Base-by-base conservation (phyloP, 2,888 invertebrate genomes). In the Trileptium ribeirensis region DNA sequence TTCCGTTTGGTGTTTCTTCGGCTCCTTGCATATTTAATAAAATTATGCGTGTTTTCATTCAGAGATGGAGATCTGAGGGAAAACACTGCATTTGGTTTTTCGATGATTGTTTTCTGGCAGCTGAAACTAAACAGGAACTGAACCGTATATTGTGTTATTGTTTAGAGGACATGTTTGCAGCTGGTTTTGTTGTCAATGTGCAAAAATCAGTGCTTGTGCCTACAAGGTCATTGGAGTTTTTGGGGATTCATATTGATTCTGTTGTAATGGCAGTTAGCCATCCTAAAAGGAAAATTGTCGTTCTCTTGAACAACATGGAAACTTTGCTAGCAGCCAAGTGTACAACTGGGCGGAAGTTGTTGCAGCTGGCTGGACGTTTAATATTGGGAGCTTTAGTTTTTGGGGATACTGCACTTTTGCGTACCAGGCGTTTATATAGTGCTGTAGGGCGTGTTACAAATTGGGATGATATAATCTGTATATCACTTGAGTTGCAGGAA, bases 11-110 rank as follows among this genome's bases (percentile, higher is more conserved):
- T n/a, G 36, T 70, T 70, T 70, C 70, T 8, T 70, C 70, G 8
- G 70, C 70, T n/a, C 70, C 70, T 70, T 70, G 15, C 36, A 19
- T 70, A 29, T 70, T 70, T n/a, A 70, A 70, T 36, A 70, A 70
- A 70, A 70, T 70, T 70, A 70, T 70, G 70, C 70, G 70, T 33
- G 15, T 19, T 8, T 70, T 70, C 36, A 70, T 36, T 8, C 15
- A 8, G 15, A 3, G 36, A 8, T 70, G 70, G 70, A 8, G 70
- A 8, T 8, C 15, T 15, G 15, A 19, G 36, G 70, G 70, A 8
- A 70, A 33, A 33, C 70, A 19, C 29, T 70, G 70, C 36, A 19
- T 70, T 15, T 70, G 70, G 70, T 70, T 15, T 70, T 70, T 70
- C 36, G 70, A 70, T 70, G 70, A 70, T 36, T 29, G 8, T 36